Conservation (phyloP, 2,113 vertebrate genomes). For the Procavia capensis region DNA sequence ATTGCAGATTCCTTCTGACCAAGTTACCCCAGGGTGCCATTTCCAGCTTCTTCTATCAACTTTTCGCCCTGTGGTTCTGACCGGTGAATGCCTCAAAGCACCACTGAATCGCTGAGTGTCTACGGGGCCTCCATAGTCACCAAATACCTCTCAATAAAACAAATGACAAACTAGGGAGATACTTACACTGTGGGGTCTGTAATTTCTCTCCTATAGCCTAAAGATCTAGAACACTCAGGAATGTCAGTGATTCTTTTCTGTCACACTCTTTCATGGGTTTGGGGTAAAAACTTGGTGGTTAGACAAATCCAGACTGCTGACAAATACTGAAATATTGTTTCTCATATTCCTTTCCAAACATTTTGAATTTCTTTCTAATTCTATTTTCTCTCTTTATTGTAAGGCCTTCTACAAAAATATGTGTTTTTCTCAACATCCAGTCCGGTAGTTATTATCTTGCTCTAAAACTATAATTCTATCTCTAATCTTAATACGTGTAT, state of each 20-base stretch:
- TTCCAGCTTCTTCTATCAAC: rapidly evolving
- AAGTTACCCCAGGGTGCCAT: neutral
- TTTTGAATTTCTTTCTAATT: neutral
- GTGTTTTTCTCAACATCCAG: neutral
- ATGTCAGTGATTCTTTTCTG: neutral
- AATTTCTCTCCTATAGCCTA: neutral
- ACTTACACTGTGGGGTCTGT: neutral
- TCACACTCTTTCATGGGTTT: neutral
- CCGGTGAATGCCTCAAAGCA: neutral
- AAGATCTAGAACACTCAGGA: neutral
- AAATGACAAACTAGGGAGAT: neutral
- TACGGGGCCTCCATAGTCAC: no score
- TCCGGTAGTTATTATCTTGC: neutral
- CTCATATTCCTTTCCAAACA: neutral
- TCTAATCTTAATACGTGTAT: neutral
- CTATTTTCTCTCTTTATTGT: neutral
- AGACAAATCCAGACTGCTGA: neutral
- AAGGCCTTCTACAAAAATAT: neutral
- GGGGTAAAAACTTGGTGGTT: neutral
- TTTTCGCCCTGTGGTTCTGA: neutral
- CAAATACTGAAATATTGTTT: neutral
- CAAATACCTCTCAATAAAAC: neutral
- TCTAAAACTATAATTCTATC: neutral
- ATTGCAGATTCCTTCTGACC: neutral
- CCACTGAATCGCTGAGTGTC: neutral